Base-by-base conservation (phyloP, 2,888 invertebrate genomes). In the Cacoxenus indagator region DNA sequence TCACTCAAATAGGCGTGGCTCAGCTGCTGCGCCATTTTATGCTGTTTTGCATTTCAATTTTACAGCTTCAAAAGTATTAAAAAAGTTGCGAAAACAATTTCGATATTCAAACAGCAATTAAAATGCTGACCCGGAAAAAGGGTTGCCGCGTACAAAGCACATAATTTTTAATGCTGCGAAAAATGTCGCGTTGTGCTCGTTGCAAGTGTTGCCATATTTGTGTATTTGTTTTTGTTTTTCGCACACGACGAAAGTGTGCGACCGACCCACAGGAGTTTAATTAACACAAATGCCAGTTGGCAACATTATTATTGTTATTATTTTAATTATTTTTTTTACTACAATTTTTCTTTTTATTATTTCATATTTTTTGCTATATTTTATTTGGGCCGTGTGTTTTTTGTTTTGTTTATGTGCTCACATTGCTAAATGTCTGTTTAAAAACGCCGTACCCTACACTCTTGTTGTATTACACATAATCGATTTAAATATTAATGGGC, bases 161-260 rank as follows among this genome's bases (percentile, higher is more conserved):
- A 62, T 62, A 62, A 62, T 62, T 62, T 62, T 62, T 62, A 62
- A 62, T 62, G 61, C n/a, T 24, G 45, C 61, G n/a, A n/a, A n/a
- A n/a, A n/a, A n/a, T n/a, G 24, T 59, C 51, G 22, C 22, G 9
- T 51, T 37, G 26, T 54, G 22, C 54, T 14, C 14, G 26, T 24
- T 54, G 54, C 22, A 24, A 54, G 8, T 54, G 54, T 54, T 11
- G 24, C 26, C 26, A 54, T 9, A 5, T 1, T 19, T 11, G 24
- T 51, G 11, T 51, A 22, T 14, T 37, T 37, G 37, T 37, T n/a
- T n/a, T n/a, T n/a, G n/a, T n/a, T n/a, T n/a, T n/a, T n/a, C n/a
- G 37, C 37, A 37, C 37, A 37, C 14, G 9, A 37, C n/a, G n/a
- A n/a, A n/a, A n/a, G n/a, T n/a, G 2, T 37, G 37, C 37, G n/a